phyloP scores from a whole-genome alignment of 2,888 invertebrate species.

The Xestia rhomboidea region DNA sequence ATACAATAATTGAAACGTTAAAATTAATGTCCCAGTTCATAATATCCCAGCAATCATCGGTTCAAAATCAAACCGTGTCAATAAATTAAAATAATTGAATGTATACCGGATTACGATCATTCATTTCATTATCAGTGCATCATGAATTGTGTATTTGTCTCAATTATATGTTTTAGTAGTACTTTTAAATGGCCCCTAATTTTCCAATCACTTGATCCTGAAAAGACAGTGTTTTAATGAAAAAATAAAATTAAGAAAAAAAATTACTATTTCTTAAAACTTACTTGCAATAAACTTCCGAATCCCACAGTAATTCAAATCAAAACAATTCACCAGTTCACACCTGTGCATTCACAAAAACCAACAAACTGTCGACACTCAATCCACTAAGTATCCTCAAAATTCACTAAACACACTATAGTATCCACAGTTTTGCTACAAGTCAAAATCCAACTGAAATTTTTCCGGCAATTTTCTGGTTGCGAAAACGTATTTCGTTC shows the following conservation, averaged over 20 bases:
- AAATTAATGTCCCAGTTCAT: conserved; percentile 19
- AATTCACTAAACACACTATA: conserved; percentile 46
- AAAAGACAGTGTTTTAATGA: background rate
- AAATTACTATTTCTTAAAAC: conserved; percentile 39
- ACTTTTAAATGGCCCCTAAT: background rate
- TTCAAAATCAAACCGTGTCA: conserved; percentile 10
- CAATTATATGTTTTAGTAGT: background rate
- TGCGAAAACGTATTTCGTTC: conserved; percentile 55
- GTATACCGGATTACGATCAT: conserved; percentile 1
- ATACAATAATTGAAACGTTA: conserved; percentile 7
- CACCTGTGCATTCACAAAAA: conserved; percentile 63
- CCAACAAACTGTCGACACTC: conserved; percentile 55
- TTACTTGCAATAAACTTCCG: conserved; percentile 57
- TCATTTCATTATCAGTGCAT: background rate
- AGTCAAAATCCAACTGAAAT: conserved; percentile 52
- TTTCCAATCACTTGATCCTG: background rate
- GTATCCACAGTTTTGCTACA: conserved; percentile 47
- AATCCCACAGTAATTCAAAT: conserved; percentile 52
- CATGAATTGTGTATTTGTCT: background rate
- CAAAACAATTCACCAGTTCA: conserved; percentile 66
- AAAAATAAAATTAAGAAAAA: background rate
- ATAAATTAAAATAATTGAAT: conserved; percentile 26
- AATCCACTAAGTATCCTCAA: conserved; percentile 60
- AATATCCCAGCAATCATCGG: background rate
- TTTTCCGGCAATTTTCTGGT: conserved; percentile 48